Evolutionary conservation across 2,888 invertebrate species (phyloP), one percentile per base, ranked within the genome.

Genomic region (Megastigmus dorsalis): DNA sequence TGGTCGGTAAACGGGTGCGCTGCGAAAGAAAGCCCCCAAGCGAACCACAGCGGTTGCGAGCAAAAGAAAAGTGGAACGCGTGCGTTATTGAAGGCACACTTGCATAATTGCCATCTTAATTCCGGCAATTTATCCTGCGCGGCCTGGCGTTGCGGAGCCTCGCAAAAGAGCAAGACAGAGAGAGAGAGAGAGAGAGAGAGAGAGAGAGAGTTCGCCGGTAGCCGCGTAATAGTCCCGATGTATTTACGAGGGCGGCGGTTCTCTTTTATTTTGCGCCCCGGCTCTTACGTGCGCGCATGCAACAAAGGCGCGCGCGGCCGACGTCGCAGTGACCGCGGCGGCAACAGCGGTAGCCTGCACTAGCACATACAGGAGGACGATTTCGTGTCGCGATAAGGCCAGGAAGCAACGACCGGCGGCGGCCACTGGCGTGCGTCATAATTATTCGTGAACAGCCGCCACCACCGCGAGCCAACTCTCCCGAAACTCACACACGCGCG

Each of bases 401-500:
- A n/a, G n/a, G 76, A 72, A 28, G 74, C 79, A 75, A 74, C 78
- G 80, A 78, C 76, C 72, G n/a, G 41, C 54, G n/a, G 62, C 75
- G n/a, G 70, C 20, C 54, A n/a, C n/a, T 72, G 71, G 76, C 81
- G 80, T 85, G 84, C 80, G 81, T 85, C 84, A 86, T 85, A 85
- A 86, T 86, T 87, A 86, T 82, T 82, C 82, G 80, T 79, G 82
- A 85, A 84, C 83, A 83, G 81, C 80, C 80, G 78, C 9, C 38
- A n/a, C 18, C n/a, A n/a, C n/a, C n/a, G n/a, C n/a, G n/a, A n/a
- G n/a, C n/a, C n/a, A n/a, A n/a, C n/a, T n/a, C n/a, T n/a, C n/a
- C n/a, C n/a, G n/a, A n/a, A n/a, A n/a, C n/a, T n/a, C n/a, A n/a
- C n/a, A n/a, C n/a, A n/a, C n/a, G n/a, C n/a, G n/a, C n/a, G n/a